Evolutionary conservation across 2,888 invertebrate species (phyloP), one percentile per base, ranked within the genome.

Genomic region (Acrobasis consociella): DNA sequence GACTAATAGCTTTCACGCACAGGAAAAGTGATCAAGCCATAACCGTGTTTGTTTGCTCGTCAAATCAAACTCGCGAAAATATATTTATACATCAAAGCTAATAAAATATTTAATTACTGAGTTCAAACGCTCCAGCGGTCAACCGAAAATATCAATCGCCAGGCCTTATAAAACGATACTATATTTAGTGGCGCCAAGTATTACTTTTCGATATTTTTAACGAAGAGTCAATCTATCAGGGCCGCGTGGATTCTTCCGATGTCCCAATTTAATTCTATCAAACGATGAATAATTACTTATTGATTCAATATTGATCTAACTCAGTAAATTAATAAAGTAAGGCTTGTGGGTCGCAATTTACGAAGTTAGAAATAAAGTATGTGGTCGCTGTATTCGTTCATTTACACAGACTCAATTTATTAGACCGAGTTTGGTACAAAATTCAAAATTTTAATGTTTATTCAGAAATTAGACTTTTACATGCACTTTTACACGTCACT

Each of bases 81-180:
- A 56, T 56, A 13, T 52, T 56, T 56, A 42, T 42, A 56, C 56
- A 42, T 42, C 56, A 56, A 56, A 39, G 13, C 22, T 42, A 42
- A 56, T 56, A 56, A 56, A 52, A 42, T 56, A 17, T 56, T 56
- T 56, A 56, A 56, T 56, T 39, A 42, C 22, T 10, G 22, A 56
- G 56, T 56, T 56, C 56, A 56, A 56, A 56, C 17, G 56, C 17
- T 15, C 16, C 16, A 8, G 56, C 42, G 56, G 42, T 42, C 56
- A 13, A 13, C 16, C 11, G 42, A 39, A 56, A 42, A 10, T 55
- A 55, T 55, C 37, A 38, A 55, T 16, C 17, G 10, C 31, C 37
- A 11, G 1, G n/a, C 46, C 31, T 31, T n/a, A 37, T 31, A 15
- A 55, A 55, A 42, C 10, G 39, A n/a, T 39, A 56, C 10, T 16